Percentiles rank a stretch among this genome's conserved stretches.
These are phyloP conservation scores for Liasis olivaceus DNA, from an alignment of 2,797 vertebrate genomes.

Conservation along the genomic window DNA sequence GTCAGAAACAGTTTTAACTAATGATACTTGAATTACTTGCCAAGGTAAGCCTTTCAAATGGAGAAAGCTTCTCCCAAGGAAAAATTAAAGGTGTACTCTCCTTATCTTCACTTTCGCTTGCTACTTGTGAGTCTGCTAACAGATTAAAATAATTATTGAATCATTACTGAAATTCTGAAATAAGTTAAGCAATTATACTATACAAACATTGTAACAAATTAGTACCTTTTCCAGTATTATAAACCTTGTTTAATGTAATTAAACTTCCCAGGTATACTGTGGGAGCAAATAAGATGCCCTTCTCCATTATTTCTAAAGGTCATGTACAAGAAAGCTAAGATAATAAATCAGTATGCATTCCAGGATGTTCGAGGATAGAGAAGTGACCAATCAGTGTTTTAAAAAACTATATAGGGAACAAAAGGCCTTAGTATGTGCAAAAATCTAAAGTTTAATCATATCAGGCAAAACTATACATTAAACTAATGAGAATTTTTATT, in stretches of 20 bases:
- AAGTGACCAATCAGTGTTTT: neutral
- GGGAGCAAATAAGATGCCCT: neutral
- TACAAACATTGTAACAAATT: neutral
- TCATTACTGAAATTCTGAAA: neutral
- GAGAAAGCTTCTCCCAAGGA: constrained; percentile 71
- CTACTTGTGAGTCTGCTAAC: constrained; percentile 1
- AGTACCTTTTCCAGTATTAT: neutral
- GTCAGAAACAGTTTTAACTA: neutral
- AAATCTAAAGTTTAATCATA: neutral
- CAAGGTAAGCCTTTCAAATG: constrained; percentile 75
- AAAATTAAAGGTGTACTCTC: constrained; percentile 42
- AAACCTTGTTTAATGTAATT: neutral
- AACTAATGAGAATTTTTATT: neutral
- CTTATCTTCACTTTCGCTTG: neutral
- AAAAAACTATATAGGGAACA: neutral
- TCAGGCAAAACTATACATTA: neutral
- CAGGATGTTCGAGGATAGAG: neutral
- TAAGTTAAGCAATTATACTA: neutral
- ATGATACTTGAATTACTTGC: constrained; percentile 56
- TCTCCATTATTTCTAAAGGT: neutral
- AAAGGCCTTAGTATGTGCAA: neutral
- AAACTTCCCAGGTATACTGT: neutral
- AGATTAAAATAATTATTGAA: neutral
- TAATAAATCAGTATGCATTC: neutral
- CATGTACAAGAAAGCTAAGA: neutral